Base-by-base conservation (phyloP, 2,113 vertebrate genomes). In the Eulemur rufifrons region DNA sequence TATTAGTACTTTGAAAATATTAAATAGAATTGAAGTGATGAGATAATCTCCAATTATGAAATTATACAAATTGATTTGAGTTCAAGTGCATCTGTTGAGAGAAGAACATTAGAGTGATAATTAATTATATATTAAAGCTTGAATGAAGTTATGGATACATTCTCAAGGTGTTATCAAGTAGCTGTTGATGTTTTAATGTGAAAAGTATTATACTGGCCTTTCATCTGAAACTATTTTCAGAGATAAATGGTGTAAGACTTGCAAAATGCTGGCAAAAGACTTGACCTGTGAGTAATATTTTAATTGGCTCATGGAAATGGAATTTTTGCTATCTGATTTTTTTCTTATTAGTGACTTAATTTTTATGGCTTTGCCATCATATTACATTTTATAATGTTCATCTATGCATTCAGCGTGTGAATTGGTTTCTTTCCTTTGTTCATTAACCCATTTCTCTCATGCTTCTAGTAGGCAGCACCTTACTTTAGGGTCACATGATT, bases 11-110 rank as follows among this genome's bases (percentile, higher is more conserved):
- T 88, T 63, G 54, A 66, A 94, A 94, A 94, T 86, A 77, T 23
- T 91, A 84, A 95, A 89, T 95, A 59, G 86, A 96, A 94, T 34
- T 81, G 47, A 74, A 92, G 73, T 54, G 61, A 63, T 89, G 86
- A 89, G 68, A 89, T 96, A 93, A 96, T 94, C 39, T 86, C 32
- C 15, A 92, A 34, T 92, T 87, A 87, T 92, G 88, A 81, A 94
- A 92, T 96, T 97, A 91, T 63, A 56, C 74, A 85, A 94, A 96
- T 59, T 92, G 52, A 88, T 81, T 85, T 76, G 74, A 84, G 50
- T 89, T 89, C 54, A 59, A 97, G 76, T 68, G 32, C n/a, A 42
- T 89, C 23, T 84, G 50, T 64, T 81, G 74, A 91, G n/a, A 81
- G 80, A 96, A 64, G 64, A 96, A 66, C 7, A 8, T 73, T 89